A percentile compares a stretch with the other conserved stretches of the same genome.
Conservation (phyloP, 1,140 invertebrate species). For the Physella acuta region DNA sequence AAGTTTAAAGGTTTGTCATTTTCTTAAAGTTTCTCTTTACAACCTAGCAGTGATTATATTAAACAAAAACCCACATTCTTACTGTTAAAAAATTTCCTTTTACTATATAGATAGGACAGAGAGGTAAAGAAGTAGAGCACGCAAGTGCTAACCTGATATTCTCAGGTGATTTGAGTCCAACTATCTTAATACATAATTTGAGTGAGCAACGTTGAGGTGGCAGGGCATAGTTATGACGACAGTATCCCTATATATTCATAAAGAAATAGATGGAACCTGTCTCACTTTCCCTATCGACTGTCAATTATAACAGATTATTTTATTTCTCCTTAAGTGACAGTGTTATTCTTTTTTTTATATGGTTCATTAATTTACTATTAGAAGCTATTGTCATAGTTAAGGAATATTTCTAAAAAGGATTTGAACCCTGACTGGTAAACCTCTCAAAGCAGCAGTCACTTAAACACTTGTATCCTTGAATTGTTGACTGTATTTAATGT, state of each 20-base stretch:
- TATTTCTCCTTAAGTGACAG: no score
- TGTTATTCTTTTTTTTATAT: background rate
- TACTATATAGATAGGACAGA: background rate
- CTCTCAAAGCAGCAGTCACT: background rate
- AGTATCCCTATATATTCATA: no score
- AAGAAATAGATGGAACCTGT: no score
- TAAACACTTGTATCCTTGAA: background rate
- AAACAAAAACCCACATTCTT: background rate
- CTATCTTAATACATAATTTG: background rate
- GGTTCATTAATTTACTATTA: background rate
- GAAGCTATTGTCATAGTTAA: background rate
- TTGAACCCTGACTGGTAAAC: no score
- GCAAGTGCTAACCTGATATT: background rate
- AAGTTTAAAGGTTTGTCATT: constrained; percentile 33
- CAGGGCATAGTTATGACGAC: no score
- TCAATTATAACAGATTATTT: no score
- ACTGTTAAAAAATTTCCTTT: background rate
- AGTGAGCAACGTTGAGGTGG: background rate
- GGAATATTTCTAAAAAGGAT: no score
- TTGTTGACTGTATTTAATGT: no score
- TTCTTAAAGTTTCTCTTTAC: background rate
- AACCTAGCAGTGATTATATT: background rate
- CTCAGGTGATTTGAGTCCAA: background rate
- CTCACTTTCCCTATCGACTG: no score
- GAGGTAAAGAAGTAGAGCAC: background rate